Percentiles rank a stretch among this genome's conserved stretches.
phyloP scores from a whole-genome alignment of 2,888 invertebrate genomes.

The Monochamus alternatus region DNA sequence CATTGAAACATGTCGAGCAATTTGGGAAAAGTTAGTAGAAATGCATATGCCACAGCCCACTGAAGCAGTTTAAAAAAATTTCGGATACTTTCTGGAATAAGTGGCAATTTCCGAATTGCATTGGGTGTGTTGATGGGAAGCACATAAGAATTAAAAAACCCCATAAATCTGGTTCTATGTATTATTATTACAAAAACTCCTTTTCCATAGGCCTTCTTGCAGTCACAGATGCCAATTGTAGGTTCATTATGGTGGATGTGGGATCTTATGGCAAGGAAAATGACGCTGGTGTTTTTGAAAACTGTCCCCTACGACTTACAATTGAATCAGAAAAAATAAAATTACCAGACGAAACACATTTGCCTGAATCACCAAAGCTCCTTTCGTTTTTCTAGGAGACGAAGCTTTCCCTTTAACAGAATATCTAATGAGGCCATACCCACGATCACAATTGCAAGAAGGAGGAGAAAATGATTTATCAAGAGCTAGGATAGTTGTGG shows the following conservation, averaged over 20 bases:
- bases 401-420: neutral
- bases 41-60: slow-evolving; percentile 13
- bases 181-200: slow-evolving; percentile 7
- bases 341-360: slow-evolving; percentile 16
- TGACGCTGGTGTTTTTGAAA: slow-evolving; percentile 20
- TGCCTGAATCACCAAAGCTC: slow-evolving; percentile 16
- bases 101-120: slow-evolving; percentile 3
- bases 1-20: slow-evolving; percentile 17
- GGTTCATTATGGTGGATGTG: slow-evolving; percentile 22
- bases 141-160: slow-evolving; percentile 14
- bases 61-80: neutral
- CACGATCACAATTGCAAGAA: slow-evolving; percentile 44
- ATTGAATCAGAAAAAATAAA: neutral
- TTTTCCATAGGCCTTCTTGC: slow-evolving; percentile 15
- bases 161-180: slow-evolving; percentile 20
- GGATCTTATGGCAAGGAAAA: slow-evolving; percentile 23
- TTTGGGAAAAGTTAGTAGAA: slow-evolving; percentile 44
- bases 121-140: neutral
- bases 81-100: slow-evolving; percentile 25
- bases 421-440: slow-evolving; percentile 48
- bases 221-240: slow-evolving; percentile 16
- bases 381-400: neutral
- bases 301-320: neutral
- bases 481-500: slow-evolving; percentile 10
- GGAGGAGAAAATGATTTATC: slow-evolving; percentile 44